A percentile compares a stretch with the other conserved stretches of the same genome.
phyloP scores from a whole-genome alignment of 1,140 invertebrate genomes.

The Theocolax elegans region DNA sequence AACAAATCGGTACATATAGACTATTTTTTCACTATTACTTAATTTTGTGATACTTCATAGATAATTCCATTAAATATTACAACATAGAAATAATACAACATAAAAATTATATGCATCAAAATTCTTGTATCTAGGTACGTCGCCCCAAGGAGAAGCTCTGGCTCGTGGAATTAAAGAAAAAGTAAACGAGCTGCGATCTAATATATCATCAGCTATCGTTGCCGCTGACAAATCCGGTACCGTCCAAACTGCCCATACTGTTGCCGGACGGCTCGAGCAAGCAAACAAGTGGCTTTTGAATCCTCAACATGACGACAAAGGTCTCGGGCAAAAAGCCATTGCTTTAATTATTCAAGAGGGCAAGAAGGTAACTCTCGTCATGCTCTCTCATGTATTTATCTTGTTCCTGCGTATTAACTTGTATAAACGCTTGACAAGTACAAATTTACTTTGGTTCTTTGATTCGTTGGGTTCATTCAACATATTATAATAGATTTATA shows the following conservation, averaged over 20 bases:
- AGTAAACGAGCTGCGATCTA: conserved; percentile 84
- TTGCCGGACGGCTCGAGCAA: conserved; percentile 86
- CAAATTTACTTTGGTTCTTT: conserved; percentile 33
- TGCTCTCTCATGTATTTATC: conserved; percentile 22
- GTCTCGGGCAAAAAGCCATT: conserved; percentile 91
- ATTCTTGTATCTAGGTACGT: conserved; percentile 54
- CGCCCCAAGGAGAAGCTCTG: conserved; percentile 82
- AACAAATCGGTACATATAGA: no score
- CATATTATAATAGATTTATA: no score
- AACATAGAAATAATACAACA: no score
- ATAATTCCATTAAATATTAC: no score
- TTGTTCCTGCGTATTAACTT: background rate
- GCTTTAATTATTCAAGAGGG: conserved; percentile 94
- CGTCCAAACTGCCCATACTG: conserved; percentile 91
- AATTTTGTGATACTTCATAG: no score
- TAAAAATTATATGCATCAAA: no score
- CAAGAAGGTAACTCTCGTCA: conserved; percentile 75
- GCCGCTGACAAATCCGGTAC: conserved; percentile 89
- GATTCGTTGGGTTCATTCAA: no score
- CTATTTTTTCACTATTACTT: no score
- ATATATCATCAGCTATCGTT: conserved; percentile 83
- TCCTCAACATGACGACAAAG: conserved; percentile 89
- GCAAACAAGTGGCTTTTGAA: conserved; percentile 93
- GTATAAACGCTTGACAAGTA: conserved; percentile 24
- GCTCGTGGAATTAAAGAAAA: conserved; percentile 89